Base-by-base conservation (phyloP, 1,140 invertebrate species). In the Pseudomyrmex gracilis region DNA sequence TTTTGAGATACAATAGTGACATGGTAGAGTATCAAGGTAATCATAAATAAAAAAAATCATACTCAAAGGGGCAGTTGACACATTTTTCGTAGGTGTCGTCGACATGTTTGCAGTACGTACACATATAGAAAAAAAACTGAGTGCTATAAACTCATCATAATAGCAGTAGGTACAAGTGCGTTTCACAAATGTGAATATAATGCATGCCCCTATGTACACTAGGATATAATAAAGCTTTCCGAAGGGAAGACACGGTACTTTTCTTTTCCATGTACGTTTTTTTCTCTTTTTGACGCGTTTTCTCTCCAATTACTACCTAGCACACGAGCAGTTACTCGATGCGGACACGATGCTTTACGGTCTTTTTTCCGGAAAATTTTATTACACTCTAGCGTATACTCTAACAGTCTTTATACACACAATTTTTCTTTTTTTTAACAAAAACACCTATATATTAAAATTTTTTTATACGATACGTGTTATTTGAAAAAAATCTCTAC, bases 71-170 rank as follows among this genome's bases (percentile, higher is more conserved):
- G 8, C 15, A 22, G n/a, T 57, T 57, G 13, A 17, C 43, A 43
- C 17, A 43, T 20, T 71, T 74, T 47, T 58, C 22, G 64, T 74
- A 47, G 57, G 15, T 73, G 71, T 15, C 15, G 7, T 74, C 12
- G 5, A 45, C n/a, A 47, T 13, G 49, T 17, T 17, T 4, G 9
- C 17, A 10, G 15, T 47, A 66, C 12, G 49, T 8, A 9, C 7
- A 34, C 10, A 34, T 7, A 34, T 34, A 34, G 34, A 22, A 8
- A 17, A 8, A 17, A 12, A 76, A 76, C 1, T 60, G 20, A 45
- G 49, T 74, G 20, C 61, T 51, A 34, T 12, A 8, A 74, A 64
- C 15, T 74, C n/a, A 7, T 70, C 24, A 70, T 70, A 7, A n/a
- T 73, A 22, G 22, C 15, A 63, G 15, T 10, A 73, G 49, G 13